Evolutionary conservation across 2,113 vertebrate genomes (phyloP).

Genomic region (Axis porcinus): DNA sequence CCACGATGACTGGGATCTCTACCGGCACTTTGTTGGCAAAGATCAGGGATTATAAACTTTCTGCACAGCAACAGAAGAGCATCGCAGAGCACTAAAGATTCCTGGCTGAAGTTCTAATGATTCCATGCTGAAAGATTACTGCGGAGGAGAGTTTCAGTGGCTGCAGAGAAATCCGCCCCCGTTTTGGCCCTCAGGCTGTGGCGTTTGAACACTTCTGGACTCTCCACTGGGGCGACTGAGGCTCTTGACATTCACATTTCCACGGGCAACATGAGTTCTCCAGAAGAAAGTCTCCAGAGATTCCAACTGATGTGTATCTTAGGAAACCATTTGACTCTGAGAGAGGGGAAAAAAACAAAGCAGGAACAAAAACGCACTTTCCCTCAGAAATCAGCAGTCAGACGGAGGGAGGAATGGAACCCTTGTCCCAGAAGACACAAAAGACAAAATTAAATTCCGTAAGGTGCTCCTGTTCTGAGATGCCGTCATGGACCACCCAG

Average conservation of each 20-base stretch:
- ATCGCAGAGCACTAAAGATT: fast-evolving
- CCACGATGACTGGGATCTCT: not conserved
- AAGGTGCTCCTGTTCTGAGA: fast-evolving
- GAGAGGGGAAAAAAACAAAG: fast-evolving
- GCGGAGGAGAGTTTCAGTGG: fast-evolving
- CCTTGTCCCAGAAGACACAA: not conserved
- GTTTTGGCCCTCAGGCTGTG: fast-evolving
- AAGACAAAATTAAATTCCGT: fast-evolving
- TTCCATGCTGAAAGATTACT: fast-evolving
- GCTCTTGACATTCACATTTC: too few species aligned
- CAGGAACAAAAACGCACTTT: not conserved
- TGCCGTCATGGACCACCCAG: fast-evolving
- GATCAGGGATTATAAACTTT: too few species aligned
- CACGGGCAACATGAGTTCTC: not conserved
- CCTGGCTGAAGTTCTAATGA: fast-evolving
- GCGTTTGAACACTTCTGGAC: not conserved
- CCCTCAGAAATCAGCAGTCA: not conserved
- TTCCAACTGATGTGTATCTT: too few species aligned
- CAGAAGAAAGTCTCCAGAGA: not conserved
- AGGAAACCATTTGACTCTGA: not conserved
- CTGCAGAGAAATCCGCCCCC: not conserved
- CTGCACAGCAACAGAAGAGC: fast-evolving
- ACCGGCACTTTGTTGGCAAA: not conserved
- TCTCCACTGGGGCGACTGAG: not conserved
- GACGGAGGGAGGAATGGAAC: not conserved